phyloP scores from a whole-genome alignment of 2,888 invertebrate genomes.

The Panorpa germanica region DNA sequence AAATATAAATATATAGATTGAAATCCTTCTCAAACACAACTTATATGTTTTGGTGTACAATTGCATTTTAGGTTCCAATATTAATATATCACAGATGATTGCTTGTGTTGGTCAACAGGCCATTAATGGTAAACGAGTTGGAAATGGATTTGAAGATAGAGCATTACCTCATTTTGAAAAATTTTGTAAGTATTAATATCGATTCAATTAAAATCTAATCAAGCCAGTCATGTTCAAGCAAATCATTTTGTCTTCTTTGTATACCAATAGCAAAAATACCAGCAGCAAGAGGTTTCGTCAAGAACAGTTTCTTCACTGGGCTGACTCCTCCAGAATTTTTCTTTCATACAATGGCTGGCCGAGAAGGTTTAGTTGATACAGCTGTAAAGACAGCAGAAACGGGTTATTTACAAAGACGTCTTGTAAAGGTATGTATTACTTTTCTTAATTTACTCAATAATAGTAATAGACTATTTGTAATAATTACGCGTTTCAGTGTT shows the following conservation, averaged over 20 bases:
- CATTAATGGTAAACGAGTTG: constrained; percentile 90
- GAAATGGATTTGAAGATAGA: constrained; percentile 90
- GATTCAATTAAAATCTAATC: constrained; percentile 4
- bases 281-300: constrained; percentile 91
- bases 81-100: constrained; percentile 99
- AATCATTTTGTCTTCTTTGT: constrained; percentile 9
- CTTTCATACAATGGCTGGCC: constrained; percentile 98
- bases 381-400: constrained; percentile 99
- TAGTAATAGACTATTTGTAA: constrained; percentile 8
- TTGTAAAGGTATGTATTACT: constrained; percentile 63
- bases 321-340: constrained; percentile 96
- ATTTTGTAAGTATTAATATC: constrained; percentile 46
- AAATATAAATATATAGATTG: too few species aligned
- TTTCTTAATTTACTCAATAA: neutral
- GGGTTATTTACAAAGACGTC: constrained; percentile 91
- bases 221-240: neutral
- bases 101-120: constrained; percentile 99
- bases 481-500: constrained; percentile 38
- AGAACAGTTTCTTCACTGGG: constrained; percentile 95
- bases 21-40: too few species aligned
- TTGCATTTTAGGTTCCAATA: constrained; percentile 63
- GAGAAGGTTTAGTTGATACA: constrained; percentile 94
- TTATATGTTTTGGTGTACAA: too few species aligned
- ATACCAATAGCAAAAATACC: constrained; percentile 60
- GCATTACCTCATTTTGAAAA: constrained; percentile 89